Base-by-base conservation (phyloP, 2,113 vertebrate genomes). In the Phodopus roborovskii region DNA sequence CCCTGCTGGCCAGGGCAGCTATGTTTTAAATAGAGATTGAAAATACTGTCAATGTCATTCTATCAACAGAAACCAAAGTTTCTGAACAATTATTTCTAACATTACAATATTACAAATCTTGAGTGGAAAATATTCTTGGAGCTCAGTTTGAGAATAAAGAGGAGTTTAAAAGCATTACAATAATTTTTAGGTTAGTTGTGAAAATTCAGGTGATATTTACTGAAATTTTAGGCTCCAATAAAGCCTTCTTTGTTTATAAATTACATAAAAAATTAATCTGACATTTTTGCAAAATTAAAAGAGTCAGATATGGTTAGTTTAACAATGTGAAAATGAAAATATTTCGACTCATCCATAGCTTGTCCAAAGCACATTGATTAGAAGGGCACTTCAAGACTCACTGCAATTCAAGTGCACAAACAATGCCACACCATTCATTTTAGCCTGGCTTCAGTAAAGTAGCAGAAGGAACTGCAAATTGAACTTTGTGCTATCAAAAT, bases 321-420 rank as follows among this genome's bases (percentile, higher is more conserved):
- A 71, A 94, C 78, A 96, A 96, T 3, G 45, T 90, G 71, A 92
- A 90, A 95, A 90, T 92, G 88, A 88, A 93, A 94, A 94, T 90
- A 15, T 83, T 95, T 62, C 90, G 62, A 90, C 13, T 11, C 17
- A 78, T 88, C 62, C 48, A 33, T 75, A 70, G 20, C 60, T 95
- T 89, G 26, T 82, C 30, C 60, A 88, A 92, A 92, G 20, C 16
- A 96, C 22, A 15, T 1, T 71, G 28, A 84, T 70, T 50, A 60
- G 50, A 93, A 22, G 20, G 81, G 85, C 30, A 45, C 26, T 45
- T 84, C 42, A 79, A 62, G 33, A 77, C n/a, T 17, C 15, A 48
- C 11, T 86, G 5, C 68, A 78, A 64, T 48, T 92, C 88, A 92
- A 83, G 53, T 9, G 1, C 39, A 70, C 12, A 58, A 30, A 10